Evolutionary conservation across 2,888 invertebrate species (phyloP), one percentile per base, ranked within the genome.

Genomic region (Matsumyia berberina): DNA sequence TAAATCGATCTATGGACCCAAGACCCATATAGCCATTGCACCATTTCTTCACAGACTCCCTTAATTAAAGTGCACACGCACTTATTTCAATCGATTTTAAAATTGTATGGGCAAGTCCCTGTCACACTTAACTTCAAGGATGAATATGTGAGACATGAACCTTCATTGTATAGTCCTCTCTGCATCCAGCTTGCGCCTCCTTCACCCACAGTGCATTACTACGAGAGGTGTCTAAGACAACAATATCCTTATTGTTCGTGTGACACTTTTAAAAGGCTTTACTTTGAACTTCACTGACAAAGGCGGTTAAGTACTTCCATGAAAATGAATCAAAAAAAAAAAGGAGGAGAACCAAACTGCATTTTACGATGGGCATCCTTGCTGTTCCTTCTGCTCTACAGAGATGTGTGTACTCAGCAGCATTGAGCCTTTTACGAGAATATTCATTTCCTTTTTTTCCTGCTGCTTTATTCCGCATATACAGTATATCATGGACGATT

Each of bases 241-340:
- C 74, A 79, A 66, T 80, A 85, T 80, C 69, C 70, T 74, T 60
- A 76, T 85, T 85, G 79, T 85, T 74, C 46, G 35, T 62, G 78
- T 69, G 74, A 85, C 64, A 79, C 79, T 79, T 79, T 79, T 74
- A 76, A 82, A 82, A 70, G 74, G 66, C 79, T 74, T 79, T 79
- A 76, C 77, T 85, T 79, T 85, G 85, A 85, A 85, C 79, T 76
- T 85, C 85, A 76, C 66, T 70, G 58, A 64, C 46, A 58, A 76
- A 85, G 70, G 74, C 74, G 79, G 85, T 80, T 85, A 85, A 79
- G 74, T 76, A 74, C 58, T 79, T 70, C 55, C 37, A 69, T 37
- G 39, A 51, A 58, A 73, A 53, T 12, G 60, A 51, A n/a, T n/a
- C n/a, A n/a, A n/a, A n/a, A 35, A 7, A 49, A 49, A 73, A 44